Conservation (phyloP, 2,888 invertebrate species). For the Ephialtes manifestator region DNA sequence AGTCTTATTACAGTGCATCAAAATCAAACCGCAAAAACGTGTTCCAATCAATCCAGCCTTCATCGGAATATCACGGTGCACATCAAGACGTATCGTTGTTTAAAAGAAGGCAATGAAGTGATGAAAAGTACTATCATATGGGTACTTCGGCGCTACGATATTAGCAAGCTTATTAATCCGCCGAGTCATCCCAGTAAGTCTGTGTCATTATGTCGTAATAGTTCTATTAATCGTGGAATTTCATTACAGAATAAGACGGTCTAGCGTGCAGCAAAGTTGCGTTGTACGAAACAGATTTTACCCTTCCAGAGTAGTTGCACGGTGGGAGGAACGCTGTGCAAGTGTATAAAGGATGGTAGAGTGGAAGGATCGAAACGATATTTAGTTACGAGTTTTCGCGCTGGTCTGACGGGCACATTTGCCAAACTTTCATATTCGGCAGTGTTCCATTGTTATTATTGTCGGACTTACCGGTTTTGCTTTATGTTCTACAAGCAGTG, state of each 20-base stretch:
- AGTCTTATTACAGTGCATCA: neutral
- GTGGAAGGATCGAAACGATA: constrained; percentile 10
- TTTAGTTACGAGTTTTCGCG: constrained; percentile 7
- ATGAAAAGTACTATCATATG: neutral
- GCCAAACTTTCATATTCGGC: neutral
- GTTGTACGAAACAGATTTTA: constrained; percentile 20
- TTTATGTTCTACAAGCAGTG: neutral
- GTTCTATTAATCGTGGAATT: neutral
- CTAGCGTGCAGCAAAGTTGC: neutral
- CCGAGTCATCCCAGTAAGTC: constrained; percentile 41
- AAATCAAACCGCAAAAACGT: neutral
- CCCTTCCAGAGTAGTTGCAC: constrained; percentile 5
- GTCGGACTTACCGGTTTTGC: neutral
- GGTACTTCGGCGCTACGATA: neutral
- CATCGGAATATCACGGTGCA: neutral
- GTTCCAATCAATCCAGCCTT: neutral
- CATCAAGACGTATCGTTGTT: neutral
- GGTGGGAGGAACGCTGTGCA: constrained; percentile 16
- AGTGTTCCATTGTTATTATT: neutral
- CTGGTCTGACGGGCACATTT: neutral
- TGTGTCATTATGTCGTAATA: constrained; percentile 10
- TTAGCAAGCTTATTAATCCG: constrained; percentile 22
- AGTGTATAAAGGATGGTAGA: constrained; percentile 23
- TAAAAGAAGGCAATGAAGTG: neutral
- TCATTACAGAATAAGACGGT: neutral